Evolutionary conservation across 2,888 invertebrate species (phyloP), one percentile per base, ranked within the genome.

Genomic region (Drosophila phalerata): DNA sequence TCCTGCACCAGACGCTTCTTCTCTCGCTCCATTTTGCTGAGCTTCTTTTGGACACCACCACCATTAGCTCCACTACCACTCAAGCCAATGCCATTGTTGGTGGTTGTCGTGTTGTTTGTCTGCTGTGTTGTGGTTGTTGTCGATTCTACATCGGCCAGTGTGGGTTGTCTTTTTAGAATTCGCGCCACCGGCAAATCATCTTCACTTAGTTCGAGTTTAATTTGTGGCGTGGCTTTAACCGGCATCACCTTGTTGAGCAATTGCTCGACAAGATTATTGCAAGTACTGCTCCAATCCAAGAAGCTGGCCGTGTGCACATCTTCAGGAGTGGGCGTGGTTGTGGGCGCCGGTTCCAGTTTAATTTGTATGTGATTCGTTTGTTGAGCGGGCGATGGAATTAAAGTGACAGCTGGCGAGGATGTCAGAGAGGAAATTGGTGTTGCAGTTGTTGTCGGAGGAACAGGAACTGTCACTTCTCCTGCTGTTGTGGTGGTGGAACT

Each of bases 241-340:
- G 45, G 56, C 8, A 71, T 28, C 17, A 62, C 52, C 40, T 93
- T 45, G 94, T 94, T 74, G 91, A 93, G 91, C 94, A 97, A 92
- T 91, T 97, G 96, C 90, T 96, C 96, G 92, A 97, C 94, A 90
- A 97, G 96, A 92, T 94, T 95, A 92, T 96, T 96, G 92, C 96
- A 97, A 17, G 96, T 94, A 87, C 93, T 95, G 53, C 94, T 94
- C 95, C 96, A 97, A 55, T 91, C 90, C 53, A 88, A 62, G 0
- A 91, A 84, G n/a, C 43, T 53, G 5, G 22, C 19, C 1, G 17
- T 49, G 19, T 34, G 13, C 3, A 25, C 2, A 28, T 42, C 55
- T 10, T 38, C 38, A 0, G 17, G 25, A 0, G 28, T 55, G 13
- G 42, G 37, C 4, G 8, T 25, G 37, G n/a, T 19, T 75, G 32